phyloP scores from a whole-genome alignment of 2,113 vertebrate genomes.

The Tursiops truncatus region DNA sequence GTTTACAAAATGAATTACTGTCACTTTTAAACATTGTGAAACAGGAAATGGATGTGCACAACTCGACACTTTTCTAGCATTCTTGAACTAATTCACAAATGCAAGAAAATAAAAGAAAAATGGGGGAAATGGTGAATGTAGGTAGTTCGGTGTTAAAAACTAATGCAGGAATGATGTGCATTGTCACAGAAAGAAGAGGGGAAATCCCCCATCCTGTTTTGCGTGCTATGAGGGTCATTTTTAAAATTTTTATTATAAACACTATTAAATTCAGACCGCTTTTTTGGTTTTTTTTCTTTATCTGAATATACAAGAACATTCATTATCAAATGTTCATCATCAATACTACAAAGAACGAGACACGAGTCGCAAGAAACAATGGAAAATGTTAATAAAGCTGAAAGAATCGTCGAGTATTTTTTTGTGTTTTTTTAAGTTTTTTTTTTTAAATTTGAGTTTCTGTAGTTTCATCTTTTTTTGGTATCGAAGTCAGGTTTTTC shows the following conservation, averaged over 20 bases:
- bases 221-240: constrained; percentile 90
- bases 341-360: constrained; percentile 90
- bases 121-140: constrained; percentile 79
- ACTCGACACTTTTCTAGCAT: constrained; percentile 95
- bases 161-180: constrained; percentile 83
- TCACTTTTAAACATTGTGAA: constrained; percentile 87
- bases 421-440: constrained; percentile 75
- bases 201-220: constrained; percentile 82
- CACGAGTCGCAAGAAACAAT: constrained; percentile 91
- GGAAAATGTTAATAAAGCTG: constrained; percentile 92
- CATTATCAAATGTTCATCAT: constrained; percentile 90
- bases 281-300: constrained; percentile 92
- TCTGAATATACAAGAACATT: constrained; percentile 92
- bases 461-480: constrained; percentile 89
- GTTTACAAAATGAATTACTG: constrained; percentile 90
- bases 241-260: constrained; percentile 89
- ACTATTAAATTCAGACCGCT: constrained; percentile 90
- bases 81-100: constrained; percentile 94
- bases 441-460: constrained; percentile 83
- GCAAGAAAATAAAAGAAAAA: constrained; percentile 83
- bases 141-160: constrained; percentile 87
- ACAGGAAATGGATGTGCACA: constrained; percentile 92
- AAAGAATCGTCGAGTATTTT: constrained; percentile 85
- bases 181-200: constrained; percentile 84
- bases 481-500: constrained; percentile 93